A percentile compares a stretch with the other conserved stretches of the same genome.
phyloP scores from a whole-genome alignment of 2,797 vertebrate genomes.

The Graptemys geographica region DNA sequence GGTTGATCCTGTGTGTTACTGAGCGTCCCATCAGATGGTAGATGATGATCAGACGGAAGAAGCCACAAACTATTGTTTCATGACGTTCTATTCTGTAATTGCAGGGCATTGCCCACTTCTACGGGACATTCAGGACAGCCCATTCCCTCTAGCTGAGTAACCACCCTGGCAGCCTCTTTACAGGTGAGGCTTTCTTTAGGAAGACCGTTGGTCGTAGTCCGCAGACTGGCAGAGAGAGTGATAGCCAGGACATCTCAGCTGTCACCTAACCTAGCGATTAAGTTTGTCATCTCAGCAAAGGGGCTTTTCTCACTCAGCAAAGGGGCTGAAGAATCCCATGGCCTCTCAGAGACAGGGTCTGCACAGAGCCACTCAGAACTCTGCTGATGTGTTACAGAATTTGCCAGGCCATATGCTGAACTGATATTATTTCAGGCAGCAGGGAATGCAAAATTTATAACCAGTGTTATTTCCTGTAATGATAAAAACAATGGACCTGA shows the following conservation, averaged over 20 bases:
- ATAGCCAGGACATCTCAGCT: neutral
- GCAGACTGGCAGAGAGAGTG: neutral
- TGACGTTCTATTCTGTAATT: neutral
- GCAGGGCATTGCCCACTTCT: slow-evolving; percentile 37
- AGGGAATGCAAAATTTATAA: neutral
- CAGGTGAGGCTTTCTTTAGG: slow-evolving; percentile 4
- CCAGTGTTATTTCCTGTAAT: neutral
- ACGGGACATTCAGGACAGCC: neutral
- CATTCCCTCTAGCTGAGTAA: neutral
- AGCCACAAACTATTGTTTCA: neutral
- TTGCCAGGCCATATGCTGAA: neutral
- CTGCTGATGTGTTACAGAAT: neutral
- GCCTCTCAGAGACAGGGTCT: neutral
- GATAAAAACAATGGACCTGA: neutral
- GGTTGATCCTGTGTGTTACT: neutral
- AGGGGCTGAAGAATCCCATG: neutral
- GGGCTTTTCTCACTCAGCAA: slow-evolving; percentile 7
- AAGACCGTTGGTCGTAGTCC: neutral
- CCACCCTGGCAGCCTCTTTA: neutral
- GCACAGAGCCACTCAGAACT: neutral
- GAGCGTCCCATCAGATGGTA: slow-evolving; percentile 12
- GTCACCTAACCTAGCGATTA: slow-evolving; percentile 20
- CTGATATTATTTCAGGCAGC: neutral
- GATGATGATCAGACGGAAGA: neutral
- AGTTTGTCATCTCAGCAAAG: neutral